Evolutionary conservation across 2,113 vertebrate genomes (phyloP).

Genomic region (Limanda limanda): DNA sequence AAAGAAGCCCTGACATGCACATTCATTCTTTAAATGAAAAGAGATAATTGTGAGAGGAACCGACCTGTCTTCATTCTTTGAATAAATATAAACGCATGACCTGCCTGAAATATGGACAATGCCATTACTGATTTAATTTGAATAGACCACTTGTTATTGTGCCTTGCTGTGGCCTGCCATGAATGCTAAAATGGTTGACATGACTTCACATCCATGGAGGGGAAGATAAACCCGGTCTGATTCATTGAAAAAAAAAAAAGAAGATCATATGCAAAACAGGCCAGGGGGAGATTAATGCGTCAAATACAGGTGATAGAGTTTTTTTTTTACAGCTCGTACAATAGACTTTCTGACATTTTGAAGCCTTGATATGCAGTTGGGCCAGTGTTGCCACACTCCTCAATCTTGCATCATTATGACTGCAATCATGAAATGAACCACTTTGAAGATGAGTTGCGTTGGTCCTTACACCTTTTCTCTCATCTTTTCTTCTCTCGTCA

Average conservation of each 20-base stretch:
- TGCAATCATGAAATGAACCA: constrained; percentile 58
- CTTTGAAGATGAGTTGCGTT: constrained; percentile 54
- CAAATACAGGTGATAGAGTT: constrained; percentile 28
- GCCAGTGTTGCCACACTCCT: constrained; percentile 28
- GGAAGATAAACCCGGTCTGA: constrained; percentile 54
- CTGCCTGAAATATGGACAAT: constrained; percentile 85
- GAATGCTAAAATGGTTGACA: constrained; percentile 71
- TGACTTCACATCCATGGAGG: constrained; percentile 52
- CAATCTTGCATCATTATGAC: constrained; percentile 51
- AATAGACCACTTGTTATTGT: constrained; percentile 83
- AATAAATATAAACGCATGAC: constrained; percentile 85
- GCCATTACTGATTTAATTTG: constrained; percentile 86
- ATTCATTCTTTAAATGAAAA: constrained; percentile 85
- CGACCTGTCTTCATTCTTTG: constrained; percentile 82
- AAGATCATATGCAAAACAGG: constrained; percentile 58
- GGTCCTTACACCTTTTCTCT: constrained; percentile 27
- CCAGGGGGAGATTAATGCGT: constrained; percentile 46
- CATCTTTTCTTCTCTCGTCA: constrained; percentile 31
- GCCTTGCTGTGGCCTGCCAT: constrained; percentile 49
- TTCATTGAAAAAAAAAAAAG: constrained; percentile 29
- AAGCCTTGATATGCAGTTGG: background rate
- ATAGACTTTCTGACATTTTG: constrained; percentile 2
- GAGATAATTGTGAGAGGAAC: constrained; percentile 84
- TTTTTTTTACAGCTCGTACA: constrained; percentile 8
- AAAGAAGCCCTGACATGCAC: constrained; percentile 80